Evolutionary conservation across 2,888 invertebrate species (phyloP).

Genomic region (Cosmia pyralina): DNA sequence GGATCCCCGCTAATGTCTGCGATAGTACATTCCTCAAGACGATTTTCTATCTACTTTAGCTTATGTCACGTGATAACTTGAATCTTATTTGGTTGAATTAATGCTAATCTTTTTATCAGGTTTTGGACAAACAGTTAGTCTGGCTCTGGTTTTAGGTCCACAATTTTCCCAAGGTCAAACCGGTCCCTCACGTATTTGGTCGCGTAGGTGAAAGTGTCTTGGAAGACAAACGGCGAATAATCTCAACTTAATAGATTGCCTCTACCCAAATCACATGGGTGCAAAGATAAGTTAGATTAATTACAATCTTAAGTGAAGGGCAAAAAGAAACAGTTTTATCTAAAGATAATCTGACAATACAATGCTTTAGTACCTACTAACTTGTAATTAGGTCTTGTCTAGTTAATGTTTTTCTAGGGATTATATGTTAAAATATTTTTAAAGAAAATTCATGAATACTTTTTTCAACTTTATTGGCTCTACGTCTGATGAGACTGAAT

Average conservation of each 20-base stretch:
- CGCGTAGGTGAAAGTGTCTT: slow-evolving; percentile 29
- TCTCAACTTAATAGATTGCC: slow-evolving; percentile 52
- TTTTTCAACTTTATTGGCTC: slow-evolving; percentile 26
- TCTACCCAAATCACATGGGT: slow-evolving; percentile 51
- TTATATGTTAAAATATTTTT: neutral
- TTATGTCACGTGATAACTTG: slow-evolving; percentile 3
- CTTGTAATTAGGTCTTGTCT: slow-evolving; percentile 10
- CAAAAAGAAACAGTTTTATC: slow-evolving; percentile 30
- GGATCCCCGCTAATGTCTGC: no score
- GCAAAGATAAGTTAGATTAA: slow-evolving; percentile 59
- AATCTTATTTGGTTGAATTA: slow-evolving; percentile 12
- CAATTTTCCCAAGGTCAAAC: slow-evolving; percentile 28
- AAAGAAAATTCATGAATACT: slow-evolving; percentile 17
- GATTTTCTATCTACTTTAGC: neutral
- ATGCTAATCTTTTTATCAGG: slow-evolving; percentile 29
- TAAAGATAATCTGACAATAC: slow-evolving; percentile 20
- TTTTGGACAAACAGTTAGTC: slow-evolving; percentile 21
- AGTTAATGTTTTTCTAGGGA: neutral
- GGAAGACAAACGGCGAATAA: slow-evolving; percentile 47
- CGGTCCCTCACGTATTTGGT: slow-evolving; percentile 38
- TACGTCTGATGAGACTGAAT: slow-evolving; percentile 46
- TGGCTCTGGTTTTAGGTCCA: slow-evolving; percentile 20
- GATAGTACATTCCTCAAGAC: slow-evolving; percentile 2
- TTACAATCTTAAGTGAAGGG: slow-evolving; percentile 51
- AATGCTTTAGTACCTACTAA: neutral